phyloP scores from a whole-genome alignment of 2,797 vertebrate species.

The Molothrus aeneus region DNA sequence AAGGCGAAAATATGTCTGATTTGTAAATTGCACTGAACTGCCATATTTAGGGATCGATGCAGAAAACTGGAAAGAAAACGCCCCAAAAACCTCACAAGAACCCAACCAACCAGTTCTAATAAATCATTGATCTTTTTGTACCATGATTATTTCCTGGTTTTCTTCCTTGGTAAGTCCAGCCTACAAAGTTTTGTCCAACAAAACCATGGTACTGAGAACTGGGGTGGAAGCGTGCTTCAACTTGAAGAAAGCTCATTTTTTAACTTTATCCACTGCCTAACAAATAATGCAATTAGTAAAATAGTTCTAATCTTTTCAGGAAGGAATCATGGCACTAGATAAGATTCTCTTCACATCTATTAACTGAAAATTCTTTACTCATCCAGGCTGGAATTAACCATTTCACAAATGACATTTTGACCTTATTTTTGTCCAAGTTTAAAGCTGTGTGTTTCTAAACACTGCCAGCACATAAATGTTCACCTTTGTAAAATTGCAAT shows the following conservation, averaged over 20 bases:
- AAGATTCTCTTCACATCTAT: not conserved
- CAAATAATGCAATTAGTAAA: not conserved
- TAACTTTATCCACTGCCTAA: not conserved
- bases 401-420: not conserved
- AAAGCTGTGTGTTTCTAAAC: not conserved
- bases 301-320: not conserved
- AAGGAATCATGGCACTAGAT: not conserved
- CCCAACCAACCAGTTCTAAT: not conserved
- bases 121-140: not conserved
- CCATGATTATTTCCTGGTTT: not conserved
- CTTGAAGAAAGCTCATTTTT: not conserved
- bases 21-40: not conserved
- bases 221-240: rapidly evolving
- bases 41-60: not conserved
- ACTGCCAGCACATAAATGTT: not conserved
- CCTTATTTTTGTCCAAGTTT: not conserved
- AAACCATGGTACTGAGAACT: not conserved
- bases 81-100: not conserved
- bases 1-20: not conserved
- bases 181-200: not conserved
- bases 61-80: not conserved
- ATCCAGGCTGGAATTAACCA: not conserved
- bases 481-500: not conserved
- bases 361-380: not conserved
- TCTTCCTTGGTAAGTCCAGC: not conserved